Base-by-base conservation (phyloP, 2,113 vertebrate genomes). In the Machaerirhynchus nigripectus region DNA sequence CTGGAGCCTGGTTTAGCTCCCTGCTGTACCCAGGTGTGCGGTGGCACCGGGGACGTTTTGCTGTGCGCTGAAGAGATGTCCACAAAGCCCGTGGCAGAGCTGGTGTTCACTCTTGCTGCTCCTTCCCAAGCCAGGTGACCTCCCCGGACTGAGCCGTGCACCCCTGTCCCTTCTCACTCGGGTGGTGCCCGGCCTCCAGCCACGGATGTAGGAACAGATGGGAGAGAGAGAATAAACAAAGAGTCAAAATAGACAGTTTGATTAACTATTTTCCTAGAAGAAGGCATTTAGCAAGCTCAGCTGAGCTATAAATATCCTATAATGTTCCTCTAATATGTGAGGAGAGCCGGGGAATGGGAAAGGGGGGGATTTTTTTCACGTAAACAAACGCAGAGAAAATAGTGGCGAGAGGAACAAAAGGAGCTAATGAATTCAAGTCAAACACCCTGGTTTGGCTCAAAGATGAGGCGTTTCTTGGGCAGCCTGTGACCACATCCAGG, bases 261-360 rank as follows among this genome's bases (percentile, higher is more conserved):
- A 95, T 93, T 91, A 94, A 89, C 96, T 94, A 9, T 89, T 95
- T 91, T 94, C 83, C 89, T 95, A 76, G 89, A 97, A 95, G 63
- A 70, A 87, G 75, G 83, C 80, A 84, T 93, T 92, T 89, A 96
- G 93, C 80, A 80, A 97, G 92, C 93, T 94, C 93, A 90, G 84
- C 87, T 95, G 81, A 95, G 77, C 94, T 97, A 97, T 97, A 97
- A 97, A 95, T 97, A 96, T 30, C 74, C 53, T 26, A 52, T 89
- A 71, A 87, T 90, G 76, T 92, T 95, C 74, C 80, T 91, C 67
- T 91, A 76, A 70, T 82, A 87, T 83, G 68, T 88, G 74, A 95
- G 52, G 42, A 78, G 80, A 75, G 71, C 63, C 63, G 59, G 90
- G 67, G 57, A 96, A 93, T 84, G 64, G 53, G 56, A 59, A 79